These are phyloP conservation scores for Tragelaphus scriptus DNA, from an alignment of 2,113 vertebrate species.

Conservation along the genomic window DNA sequence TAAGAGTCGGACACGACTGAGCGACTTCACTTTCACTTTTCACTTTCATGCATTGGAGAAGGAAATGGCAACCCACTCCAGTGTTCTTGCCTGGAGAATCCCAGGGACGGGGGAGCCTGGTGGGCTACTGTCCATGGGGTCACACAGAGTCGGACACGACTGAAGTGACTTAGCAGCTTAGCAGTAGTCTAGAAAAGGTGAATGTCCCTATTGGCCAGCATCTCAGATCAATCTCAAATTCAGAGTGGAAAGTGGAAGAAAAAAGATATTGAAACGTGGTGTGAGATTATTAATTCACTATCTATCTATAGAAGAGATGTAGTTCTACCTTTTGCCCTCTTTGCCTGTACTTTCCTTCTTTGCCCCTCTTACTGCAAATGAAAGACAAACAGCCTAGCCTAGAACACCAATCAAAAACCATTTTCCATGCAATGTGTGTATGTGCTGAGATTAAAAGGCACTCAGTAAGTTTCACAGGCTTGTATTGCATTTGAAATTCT, in stretches of 20 bases:
- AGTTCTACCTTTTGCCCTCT: background rate
- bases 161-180: no score
- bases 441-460: background rate
- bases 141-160: no score
- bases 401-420: background rate
- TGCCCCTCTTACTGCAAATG: background rate
- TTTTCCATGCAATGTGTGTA: background rate
- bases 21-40: no score
- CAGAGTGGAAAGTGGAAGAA: background rate
- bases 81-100: no score
- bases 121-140: no score
- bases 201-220: background rate
- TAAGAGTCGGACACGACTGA: no score
- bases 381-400: background rate
- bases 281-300: background rate
- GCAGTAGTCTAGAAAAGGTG: background rate
- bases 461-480: background rate
- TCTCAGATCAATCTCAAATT: background rate
- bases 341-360: background rate
- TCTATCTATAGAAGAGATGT: background rate
- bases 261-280: background rate
- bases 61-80: no score
- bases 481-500: background rate
- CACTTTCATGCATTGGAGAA: no score
- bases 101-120: no score